These are phyloP conservation scores for Dendrocincla tyrannina DNA, from an alignment of 2,797 vertebrate species.

Conservation along the genomic window DNA sequence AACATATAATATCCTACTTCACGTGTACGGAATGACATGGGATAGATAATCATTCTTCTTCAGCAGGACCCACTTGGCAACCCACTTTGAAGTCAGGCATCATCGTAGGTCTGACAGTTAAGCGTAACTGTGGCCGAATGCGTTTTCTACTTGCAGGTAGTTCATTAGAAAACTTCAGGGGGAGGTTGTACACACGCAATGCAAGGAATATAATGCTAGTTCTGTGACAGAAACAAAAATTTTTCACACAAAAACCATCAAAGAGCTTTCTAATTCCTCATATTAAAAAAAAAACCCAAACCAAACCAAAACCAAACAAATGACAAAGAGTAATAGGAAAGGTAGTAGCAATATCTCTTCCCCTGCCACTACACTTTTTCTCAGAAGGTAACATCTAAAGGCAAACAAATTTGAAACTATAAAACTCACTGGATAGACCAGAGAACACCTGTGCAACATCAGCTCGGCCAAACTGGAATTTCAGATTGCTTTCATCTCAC, in stretches of 20 bases:
- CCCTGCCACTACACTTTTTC: not conserved
- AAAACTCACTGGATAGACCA: not conserved
- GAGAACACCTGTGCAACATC: not conserved
- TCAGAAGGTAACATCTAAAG: not conserved
- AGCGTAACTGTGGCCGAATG: not conserved
- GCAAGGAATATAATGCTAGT: not conserved
- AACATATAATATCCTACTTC: slow-evolving; percentile 12
- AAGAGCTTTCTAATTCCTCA: not conserved
- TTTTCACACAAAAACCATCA: not conserved
- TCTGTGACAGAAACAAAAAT: not conserved
- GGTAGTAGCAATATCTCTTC: not conserved
- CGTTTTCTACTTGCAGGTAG: not conserved
- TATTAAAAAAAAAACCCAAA: not conserved
- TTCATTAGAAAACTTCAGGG: not conserved
- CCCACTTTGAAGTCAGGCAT: not conserved
- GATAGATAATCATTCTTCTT: not conserved
- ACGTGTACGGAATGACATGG: not conserved
- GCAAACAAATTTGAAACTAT: slow-evolving; percentile 1
- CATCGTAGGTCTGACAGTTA: not conserved
- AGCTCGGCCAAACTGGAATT: slow-evolving; percentile 51
- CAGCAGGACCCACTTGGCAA: not conserved
- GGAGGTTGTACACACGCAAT: not conserved
- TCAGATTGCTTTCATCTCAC: slow-evolving; percentile 39
- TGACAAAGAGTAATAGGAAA: not conserved
- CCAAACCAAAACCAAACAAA: too few relatives aligned